phyloP scores from a whole-genome alignment of 2,113 vertebrate species.

The Protomyctophum bolini region DNA sequence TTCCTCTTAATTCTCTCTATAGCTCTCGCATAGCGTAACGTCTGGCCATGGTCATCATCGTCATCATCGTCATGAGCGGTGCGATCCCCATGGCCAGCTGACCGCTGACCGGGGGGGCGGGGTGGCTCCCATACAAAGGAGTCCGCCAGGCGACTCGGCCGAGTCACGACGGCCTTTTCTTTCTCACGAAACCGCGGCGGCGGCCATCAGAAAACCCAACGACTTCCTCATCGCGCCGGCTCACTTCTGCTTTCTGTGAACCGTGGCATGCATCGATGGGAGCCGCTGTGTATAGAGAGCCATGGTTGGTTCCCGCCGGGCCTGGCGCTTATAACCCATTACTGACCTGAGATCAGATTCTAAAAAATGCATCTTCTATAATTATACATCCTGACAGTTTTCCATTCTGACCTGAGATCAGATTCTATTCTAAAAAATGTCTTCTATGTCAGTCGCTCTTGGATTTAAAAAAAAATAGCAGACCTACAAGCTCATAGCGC shows the following conservation, averaged over 20 bases:
- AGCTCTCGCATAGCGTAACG: no score
- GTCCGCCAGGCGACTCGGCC: slow-evolving; percentile 2
- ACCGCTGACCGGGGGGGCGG: slow-evolving; percentile 7
- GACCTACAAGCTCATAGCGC: no score
- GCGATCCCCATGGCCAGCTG: slow-evolving; percentile 62
- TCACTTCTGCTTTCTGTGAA: slow-evolving; percentile 85
- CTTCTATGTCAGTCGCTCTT: no score
- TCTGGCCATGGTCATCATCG: no score
- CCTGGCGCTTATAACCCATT: slow-evolving; percentile 67
- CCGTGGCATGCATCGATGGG: slow-evolving; percentile 49
- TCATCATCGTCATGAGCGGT: slow-evolving; percentile 25
- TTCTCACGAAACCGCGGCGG: slow-evolving; percentile 75
- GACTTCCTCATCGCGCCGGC: slow-evolving; percentile 83
- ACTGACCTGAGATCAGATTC: no score
- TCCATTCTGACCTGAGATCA: no score
- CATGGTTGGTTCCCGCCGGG: slow-evolving; percentile 64
- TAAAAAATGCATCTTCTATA: no score
- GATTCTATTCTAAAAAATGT: no score
- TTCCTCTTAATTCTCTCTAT: no score
- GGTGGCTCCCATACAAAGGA: slow-evolving; percentile 4
- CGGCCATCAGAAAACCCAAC: slow-evolving; percentile 82
- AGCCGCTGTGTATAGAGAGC: slow-evolving; percentile 70
- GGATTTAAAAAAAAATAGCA: no score
- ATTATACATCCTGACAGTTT: no score
- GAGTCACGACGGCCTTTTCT: slow-evolving; percentile 60